Evolutionary conservation across 2,888 invertebrate species (phyloP), one percentile per base, ranked within the genome.

Genomic region (Pollenia angustigena): DNA sequence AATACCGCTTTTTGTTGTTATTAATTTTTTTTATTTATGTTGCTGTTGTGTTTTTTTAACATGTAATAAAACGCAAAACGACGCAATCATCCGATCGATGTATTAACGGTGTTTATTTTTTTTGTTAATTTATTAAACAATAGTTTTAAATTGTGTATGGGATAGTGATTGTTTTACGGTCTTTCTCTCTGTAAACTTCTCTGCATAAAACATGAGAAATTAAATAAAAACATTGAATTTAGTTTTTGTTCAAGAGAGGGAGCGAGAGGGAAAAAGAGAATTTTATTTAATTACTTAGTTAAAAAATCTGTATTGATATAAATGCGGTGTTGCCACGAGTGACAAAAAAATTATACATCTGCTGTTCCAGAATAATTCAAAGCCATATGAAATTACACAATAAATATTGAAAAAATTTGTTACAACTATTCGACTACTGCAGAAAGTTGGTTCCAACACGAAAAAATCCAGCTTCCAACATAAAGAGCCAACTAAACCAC

Each of bases 1-100:
- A 32, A 46, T 72, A 56, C 52, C 79, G 8, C 68, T 54, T 50
- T 54, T 68, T 78, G 32, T 50, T 78, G 48, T 76, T 71, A 62
- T 52, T 86, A 10, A 23, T 23, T 44, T 83, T 32, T 32, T 32
- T 32, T 32, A 32, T 32, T 32, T 6, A 32, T 32, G 42, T 18
- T 75, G 12, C 52, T 69, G 44, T 69, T 46, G 46, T 44, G 60
- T 71, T 48, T 40, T 72, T 75, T 48, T 40, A 74, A 75, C 68
- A 81, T 76, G 71, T 80, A 81, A 86, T 75, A 81, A 76, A 84
- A 69, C 62, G 16, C 50, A 68, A 84, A 81, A 52, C 74, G 50
- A 78, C 81, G 74, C 81, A 81, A 84, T 84, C 86, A 56, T 54
- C 58, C 50, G 68, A 46, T 60, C 52, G 68, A 75, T 75, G 48